Conservation (phyloP, 2,113 vertebrate species). For the Cygnus buccinator region DNA sequence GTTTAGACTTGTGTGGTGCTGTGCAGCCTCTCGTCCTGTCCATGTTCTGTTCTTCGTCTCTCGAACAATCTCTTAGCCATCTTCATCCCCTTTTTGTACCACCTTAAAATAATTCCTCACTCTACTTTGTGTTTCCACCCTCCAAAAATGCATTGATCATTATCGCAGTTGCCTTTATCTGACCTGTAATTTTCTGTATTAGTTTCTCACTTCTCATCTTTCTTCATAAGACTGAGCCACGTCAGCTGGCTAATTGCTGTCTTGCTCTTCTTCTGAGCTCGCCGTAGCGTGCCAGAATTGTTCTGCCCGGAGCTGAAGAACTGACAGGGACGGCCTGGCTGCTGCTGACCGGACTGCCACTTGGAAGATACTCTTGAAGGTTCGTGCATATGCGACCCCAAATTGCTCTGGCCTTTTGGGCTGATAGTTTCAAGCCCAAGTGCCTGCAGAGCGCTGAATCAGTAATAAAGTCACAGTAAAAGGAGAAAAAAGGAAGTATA, state of each 20-base stretch:
- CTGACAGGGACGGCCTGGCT: background rate
- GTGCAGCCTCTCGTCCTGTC: background rate
- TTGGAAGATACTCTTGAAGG: background rate
- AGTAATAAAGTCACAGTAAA: background rate
- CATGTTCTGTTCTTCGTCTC: background rate
- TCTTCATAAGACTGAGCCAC: background rate
- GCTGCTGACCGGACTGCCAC: background rate
- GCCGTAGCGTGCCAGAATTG: background rate
- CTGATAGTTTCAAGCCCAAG: background rate
- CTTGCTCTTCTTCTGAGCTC: background rate
- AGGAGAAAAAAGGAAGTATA: background rate
- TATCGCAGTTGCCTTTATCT: background rate
- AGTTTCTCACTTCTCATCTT: background rate
- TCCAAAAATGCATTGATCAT: background rate
- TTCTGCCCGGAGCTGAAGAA: background rate
- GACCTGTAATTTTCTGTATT: slow-evolving; percentile 24
- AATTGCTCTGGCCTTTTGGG: background rate
- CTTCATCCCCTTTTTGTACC: background rate
- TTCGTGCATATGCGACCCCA: background rate
- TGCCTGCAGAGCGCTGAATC: background rate
- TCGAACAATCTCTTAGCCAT: background rate
- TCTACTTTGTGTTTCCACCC: background rate
- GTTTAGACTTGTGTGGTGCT: background rate
- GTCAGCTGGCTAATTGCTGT: background rate
- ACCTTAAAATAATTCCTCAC: background rate